These are phyloP conservation scores for Saturnia pavonia DNA, from an alignment of 2,888 invertebrate species.

Conservation along the genomic window DNA sequence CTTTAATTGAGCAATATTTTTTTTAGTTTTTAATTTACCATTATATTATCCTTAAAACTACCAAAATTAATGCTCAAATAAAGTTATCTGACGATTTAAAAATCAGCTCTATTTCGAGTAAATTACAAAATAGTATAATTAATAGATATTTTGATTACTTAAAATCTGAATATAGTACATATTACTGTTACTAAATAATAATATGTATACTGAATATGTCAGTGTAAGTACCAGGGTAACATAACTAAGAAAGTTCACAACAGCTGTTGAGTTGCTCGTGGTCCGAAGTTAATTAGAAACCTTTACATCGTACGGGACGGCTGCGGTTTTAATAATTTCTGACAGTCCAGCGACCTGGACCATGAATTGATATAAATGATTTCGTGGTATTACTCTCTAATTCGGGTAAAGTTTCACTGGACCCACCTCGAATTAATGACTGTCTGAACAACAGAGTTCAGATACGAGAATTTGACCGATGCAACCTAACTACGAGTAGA, in stretches of 20 bases:
- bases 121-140: too few relatives aligned
- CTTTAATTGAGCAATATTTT: too few relatives aligned
- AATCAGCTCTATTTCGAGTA: too few relatives aligned
- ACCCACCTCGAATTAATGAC: slow-evolving; percentile 41
- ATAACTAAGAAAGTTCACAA: slow-evolving; percentile 51
- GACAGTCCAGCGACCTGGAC: slow-evolving; percentile 50
- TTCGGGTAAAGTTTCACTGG: slow-evolving; percentile 32
- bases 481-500: neutral
- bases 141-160: too few relatives aligned
- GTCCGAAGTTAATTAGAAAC: slow-evolving; percentile 72
- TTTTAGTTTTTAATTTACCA: too few relatives aligned
- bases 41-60: too few relatives aligned
- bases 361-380: slow-evolving; percentile 67
- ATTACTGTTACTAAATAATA: too few relatives aligned
- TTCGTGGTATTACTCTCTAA: slow-evolving; percentile 38
- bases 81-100: too few relatives aligned
- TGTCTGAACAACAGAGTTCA: slow-evolving; percentile 41
- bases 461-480: slow-evolving; percentile 15
- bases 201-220: neutral
- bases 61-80: too few relatives aligned
- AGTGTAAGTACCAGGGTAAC: slow-evolving; percentile 40
- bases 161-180: too few relatives aligned
- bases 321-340: slow-evolving; percentile 72
- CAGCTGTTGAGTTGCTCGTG: slow-evolving; percentile 58
- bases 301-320: slow-evolving; percentile 49